Evolutionary conservation across 2,113 vertebrate genomes (phyloP).

Genomic region (Rallus limicola): DNA sequence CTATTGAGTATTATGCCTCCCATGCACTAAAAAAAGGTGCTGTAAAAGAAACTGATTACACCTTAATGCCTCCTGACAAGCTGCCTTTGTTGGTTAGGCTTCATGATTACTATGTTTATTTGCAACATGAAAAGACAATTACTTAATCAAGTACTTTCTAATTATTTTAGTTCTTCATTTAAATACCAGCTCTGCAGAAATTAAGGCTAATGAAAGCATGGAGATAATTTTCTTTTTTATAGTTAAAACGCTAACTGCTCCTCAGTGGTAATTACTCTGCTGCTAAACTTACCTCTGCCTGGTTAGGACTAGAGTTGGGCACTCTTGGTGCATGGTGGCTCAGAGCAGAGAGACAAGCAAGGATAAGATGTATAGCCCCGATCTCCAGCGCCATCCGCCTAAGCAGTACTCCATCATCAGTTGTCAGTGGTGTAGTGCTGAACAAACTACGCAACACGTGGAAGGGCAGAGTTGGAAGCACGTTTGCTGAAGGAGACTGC

Average conservation of each 20-base stretch:
- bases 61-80: neutral
- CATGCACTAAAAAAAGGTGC: neutral
- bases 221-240: neutral
- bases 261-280: neutral
- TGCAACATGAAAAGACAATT: neutral
- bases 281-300: slow-evolving; percentile 84
- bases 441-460: slow-evolving; percentile 93
- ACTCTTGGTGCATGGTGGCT: slow-evolving; percentile 95
- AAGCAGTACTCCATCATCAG: slow-evolving; percentile 93
- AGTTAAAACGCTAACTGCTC: neutral
- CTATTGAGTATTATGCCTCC: neutral
- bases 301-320: slow-evolving; percentile 85
- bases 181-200: neutral
- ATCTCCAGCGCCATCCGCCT: slow-evolving; percentile 97
- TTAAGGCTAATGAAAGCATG: neutral
- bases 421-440: slow-evolving; percentile 92
- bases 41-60: neutral
- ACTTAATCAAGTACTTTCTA: neutral
- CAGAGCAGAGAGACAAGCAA: slow-evolving; percentile 96
- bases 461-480: slow-evolving; percentile 95
- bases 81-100: neutral
- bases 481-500: slow-evolving; percentile 96
- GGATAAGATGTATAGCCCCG: slow-evolving; percentile 94
- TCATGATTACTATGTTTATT: neutral
- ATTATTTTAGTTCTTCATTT: neutral